Conservation (phyloP, 2,888 invertebrate species). For the Tetramorium bicarinatum region DNA sequence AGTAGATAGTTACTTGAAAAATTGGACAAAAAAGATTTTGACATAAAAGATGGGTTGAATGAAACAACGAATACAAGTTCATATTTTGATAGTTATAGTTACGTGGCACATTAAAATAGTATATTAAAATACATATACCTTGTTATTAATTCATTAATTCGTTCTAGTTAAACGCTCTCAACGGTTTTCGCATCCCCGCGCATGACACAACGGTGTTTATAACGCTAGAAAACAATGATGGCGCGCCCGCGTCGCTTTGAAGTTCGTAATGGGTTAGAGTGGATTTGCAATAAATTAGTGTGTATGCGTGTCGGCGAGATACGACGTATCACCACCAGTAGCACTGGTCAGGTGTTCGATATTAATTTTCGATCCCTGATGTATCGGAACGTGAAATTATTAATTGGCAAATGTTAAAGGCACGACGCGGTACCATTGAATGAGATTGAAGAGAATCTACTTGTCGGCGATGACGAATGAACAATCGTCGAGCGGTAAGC, state of each 20-base stretch:
- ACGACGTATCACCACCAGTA: conserved; percentile 37
- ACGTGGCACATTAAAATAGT: conserved; percentile 4
- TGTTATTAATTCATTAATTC: conserved; percentile 51
- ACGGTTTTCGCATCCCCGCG: conserved; percentile 47
- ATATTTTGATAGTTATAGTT: not conserved
- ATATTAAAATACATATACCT: conserved; percentile 8
- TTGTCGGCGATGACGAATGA: conserved; percentile 26
- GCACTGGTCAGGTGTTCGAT: conserved; percentile 42
- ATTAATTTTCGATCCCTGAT: conserved; percentile 64
- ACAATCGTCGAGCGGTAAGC: conserved; percentile 11
- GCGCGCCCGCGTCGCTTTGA: conserved; percentile 59
- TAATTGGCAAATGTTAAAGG: conserved; percentile 66
- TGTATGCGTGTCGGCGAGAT: conserved; percentile 61
- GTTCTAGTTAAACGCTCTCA: conserved; percentile 54
- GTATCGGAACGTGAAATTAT: conserved; percentile 68
- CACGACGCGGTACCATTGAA: conserved; percentile 43
- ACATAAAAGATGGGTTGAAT: conserved; percentile 9
- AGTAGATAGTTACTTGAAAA: not conserved
- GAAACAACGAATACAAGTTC: not conserved
- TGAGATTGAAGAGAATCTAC: conserved; percentile 39
- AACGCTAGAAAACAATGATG: conserved; percentile 60
- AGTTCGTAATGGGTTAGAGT: conserved; percentile 57
- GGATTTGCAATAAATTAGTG: conserved; percentile 68
- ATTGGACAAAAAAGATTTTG: not conserved
- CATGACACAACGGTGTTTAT: conserved; percentile 33